Conservation (phyloP, 2,888 invertebrate genomes). For the Athalia cordata region DNA sequence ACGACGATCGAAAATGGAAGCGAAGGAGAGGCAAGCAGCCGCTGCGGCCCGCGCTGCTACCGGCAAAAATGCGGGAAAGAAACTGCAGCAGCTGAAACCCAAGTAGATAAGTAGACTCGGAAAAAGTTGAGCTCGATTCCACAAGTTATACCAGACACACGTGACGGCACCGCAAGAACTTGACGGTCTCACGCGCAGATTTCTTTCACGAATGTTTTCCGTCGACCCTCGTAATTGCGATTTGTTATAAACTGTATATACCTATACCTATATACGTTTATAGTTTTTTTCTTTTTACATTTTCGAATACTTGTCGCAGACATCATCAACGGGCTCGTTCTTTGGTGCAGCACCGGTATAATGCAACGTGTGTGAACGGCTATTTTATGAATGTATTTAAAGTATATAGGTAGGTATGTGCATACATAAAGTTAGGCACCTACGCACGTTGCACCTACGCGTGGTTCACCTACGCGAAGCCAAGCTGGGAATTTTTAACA, state of each 20-base stretch:
- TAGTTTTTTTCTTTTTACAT: too few relatives aligned
- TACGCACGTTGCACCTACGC: conserved; percentile 42
- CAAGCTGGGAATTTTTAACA: conserved; percentile 34
- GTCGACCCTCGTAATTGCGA: too few relatives aligned
- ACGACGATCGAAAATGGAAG: conserved; percentile 50
- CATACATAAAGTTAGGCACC: conserved; percentile 27
- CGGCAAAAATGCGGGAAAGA: conserved; percentile 8
- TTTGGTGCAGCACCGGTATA: too few relatives aligned
- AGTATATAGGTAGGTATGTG: conserved; percentile 9
- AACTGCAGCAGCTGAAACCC: background rate
- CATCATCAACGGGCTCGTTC: too few relatives aligned
- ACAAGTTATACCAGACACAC: background rate
- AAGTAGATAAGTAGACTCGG: background rate
- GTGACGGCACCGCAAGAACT: background rate
- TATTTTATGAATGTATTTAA: background rate
- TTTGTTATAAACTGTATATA: too few relatives aligned
- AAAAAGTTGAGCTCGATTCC: background rate
- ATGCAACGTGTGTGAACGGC: too few relatives aligned
- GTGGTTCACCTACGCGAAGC: conserved; percentile 29
- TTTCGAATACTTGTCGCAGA: too few relatives aligned
- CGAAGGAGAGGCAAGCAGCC: conserved; percentile 37
- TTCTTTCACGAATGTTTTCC: too few relatives aligned
- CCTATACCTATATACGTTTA: too few relatives aligned
- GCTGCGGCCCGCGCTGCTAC: background rate
- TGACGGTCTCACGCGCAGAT: background rate